Conservation (phyloP, 2,888 invertebrate genomes). For the Conomelus anceps region DNA sequence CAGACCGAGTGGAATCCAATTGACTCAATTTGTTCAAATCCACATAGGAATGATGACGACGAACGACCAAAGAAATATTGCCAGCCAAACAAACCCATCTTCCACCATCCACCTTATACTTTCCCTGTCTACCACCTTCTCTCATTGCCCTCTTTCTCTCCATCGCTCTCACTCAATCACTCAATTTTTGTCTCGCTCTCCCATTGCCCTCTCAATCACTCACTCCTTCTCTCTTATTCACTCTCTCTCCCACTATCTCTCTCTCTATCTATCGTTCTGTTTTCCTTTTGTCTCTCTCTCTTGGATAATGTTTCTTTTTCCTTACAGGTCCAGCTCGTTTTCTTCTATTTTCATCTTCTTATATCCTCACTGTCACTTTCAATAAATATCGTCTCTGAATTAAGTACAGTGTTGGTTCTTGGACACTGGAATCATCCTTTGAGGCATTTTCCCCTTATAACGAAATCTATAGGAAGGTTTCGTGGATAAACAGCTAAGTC, state of each 20-base stretch:
- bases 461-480: no score
- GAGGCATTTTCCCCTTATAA: background rate
- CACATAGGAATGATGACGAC: background rate
- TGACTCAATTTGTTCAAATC: background rate
- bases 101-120: no score
- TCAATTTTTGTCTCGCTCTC: no score
- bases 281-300: no score
- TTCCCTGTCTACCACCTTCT: no score
- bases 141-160: no score
- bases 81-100: background rate
- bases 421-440: background rate
- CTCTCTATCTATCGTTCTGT: background rate
- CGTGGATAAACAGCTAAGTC: no score
- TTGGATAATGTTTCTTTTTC: conserved; percentile 1
- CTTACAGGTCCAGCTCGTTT: background rate
- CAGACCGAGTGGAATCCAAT: background rate
- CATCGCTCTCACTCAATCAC: no score
- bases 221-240: conserved; percentile 13
- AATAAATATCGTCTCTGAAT: background rate
- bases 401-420: background rate
- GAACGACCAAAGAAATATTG: background rate
- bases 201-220: no score
- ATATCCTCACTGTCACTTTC: background rate
- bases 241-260: background rate
- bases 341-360: background rate